Evolutionary conservation across 2,797 vertebrate genomes (phyloP).

Genomic region (Carcharodon carcharias): DNA sequence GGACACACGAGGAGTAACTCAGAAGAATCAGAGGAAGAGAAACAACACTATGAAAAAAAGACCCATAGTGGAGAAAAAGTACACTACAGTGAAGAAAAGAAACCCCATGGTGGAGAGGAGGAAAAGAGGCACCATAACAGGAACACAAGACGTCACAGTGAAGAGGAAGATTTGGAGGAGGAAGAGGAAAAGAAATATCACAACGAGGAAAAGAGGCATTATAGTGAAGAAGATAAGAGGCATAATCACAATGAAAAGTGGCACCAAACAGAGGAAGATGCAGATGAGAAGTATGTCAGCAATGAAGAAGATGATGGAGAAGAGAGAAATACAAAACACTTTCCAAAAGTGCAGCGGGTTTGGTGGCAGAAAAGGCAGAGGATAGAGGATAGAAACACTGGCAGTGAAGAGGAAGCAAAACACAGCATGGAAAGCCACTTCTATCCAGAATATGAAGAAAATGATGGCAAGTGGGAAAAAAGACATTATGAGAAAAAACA

Average conservation of each 20-base stretch:
- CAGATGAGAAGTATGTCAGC: conserved; percentile 30
- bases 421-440: conserved; percentile 47
- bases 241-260: conserved; percentile 40
- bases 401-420: conserved; percentile 50
- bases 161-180: conserved; percentile 46
- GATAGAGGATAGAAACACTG: conserved; percentile 44
- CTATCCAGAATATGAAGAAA: conserved; percentile 55
- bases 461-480: conserved; percentile 60
- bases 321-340: conserved; percentile 48
- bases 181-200: conserved; percentile 43
- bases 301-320: conserved; percentile 45
- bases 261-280: conserved; percentile 36
- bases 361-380: conserved; percentile 63
- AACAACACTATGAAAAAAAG: conserved; percentile 7
- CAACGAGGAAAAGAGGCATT: conserved; percentile 43
- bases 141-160: conserved; percentile 41
- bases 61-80: neutral
- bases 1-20: conserved; percentile 38
- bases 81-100: conserved; percentile 48
- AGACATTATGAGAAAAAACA: conserved; percentile 50
- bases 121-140: conserved; percentile 40
- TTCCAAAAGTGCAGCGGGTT: conserved; percentile 53
- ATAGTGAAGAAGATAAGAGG: conserved; percentile 42
- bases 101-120: conserved; percentile 38
- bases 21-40: conserved; percentile 46